These are phyloP conservation scores for Lacerta agilis DNA, from an alignment of 2,797 vertebrate species.

Conservation along the genomic window DNA sequence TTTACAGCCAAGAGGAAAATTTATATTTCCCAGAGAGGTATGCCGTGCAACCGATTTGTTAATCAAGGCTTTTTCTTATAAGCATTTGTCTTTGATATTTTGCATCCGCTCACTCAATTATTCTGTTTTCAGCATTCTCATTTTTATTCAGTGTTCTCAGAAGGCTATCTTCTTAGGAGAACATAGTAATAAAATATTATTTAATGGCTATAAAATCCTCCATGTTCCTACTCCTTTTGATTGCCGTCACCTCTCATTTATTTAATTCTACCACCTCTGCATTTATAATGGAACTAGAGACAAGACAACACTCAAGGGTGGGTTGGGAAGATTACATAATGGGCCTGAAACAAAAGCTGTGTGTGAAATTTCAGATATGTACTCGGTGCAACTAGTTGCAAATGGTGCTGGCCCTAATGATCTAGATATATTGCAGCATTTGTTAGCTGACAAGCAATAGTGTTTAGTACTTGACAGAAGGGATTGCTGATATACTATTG, in stretches of 20 bases:
- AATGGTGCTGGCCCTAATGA: background rate
- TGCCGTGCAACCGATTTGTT: background rate
- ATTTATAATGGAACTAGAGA: background rate
- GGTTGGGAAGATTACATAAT: background rate
- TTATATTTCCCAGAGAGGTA: background rate
- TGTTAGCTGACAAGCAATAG: background rate
- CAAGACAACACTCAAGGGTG: background rate
- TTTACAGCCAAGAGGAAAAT: background rate
- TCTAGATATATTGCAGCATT: background rate
- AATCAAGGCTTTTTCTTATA: background rate
- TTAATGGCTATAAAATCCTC: background rate
- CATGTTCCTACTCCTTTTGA: background rate
- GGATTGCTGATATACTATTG: background rate
- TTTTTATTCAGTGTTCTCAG: background rate
- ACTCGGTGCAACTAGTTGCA: background rate
- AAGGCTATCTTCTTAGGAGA: background rate
- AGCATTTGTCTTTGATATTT: background rate
- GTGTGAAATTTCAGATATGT: background rate
- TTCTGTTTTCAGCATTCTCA: background rate
- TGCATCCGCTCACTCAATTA: background rate
- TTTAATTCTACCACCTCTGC: background rate
- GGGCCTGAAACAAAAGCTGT: background rate
- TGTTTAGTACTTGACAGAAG: background rate
- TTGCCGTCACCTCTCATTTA: background rate
- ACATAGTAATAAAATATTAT: background rate